Percentiles rank a stretch among this genome's conserved stretches.
Conservation (phyloP, 2,113 vertebrate species). For the Pedionomus torquatus region DNA sequence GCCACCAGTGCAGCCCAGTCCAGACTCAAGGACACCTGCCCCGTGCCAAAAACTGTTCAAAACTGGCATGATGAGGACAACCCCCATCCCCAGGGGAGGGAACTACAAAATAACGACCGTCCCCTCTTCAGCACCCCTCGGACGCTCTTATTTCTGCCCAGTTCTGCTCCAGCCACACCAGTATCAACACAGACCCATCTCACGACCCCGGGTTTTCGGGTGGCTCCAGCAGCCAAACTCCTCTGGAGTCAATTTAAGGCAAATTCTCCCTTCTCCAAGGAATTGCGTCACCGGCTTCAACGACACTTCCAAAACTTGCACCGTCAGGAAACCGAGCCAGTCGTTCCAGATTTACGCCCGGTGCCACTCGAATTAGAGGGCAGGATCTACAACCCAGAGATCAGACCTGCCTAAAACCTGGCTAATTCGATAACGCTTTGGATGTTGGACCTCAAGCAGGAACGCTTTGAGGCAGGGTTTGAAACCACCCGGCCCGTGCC, state of each 20-base stretch:
- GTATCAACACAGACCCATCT: fast-evolving
- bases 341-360: not conserved
- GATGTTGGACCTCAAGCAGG: not conserved
- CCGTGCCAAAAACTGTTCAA: not conserved
- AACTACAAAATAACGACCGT: not conserved
- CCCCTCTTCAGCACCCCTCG: fast-evolving
- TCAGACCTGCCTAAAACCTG: not conserved
- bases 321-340: not conserved
- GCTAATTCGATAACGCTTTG: not conserved
- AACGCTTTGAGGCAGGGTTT: not conserved
- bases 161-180: not conserved
- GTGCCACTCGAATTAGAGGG: not conserved
- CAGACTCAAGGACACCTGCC: fast-evolving
- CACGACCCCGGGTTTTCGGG: not conserved
- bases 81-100: not conserved
- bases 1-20: not conserved
- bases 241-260: fast-evolving
- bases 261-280: not conserved
- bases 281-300: not conserved
- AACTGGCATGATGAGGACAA: not conserved
- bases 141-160: not conserved
- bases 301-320: not conserved
- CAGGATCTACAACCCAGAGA: not conserved
- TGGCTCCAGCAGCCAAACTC: not conserved
- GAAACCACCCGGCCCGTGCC: not conserved